Percentiles rank a stretch among this genome's conserved stretches.
These are phyloP conservation scores for Xerus rutilus DNA, from an alignment of 2,797 vertebrate genomes.

Conservation along the genomic window DNA sequence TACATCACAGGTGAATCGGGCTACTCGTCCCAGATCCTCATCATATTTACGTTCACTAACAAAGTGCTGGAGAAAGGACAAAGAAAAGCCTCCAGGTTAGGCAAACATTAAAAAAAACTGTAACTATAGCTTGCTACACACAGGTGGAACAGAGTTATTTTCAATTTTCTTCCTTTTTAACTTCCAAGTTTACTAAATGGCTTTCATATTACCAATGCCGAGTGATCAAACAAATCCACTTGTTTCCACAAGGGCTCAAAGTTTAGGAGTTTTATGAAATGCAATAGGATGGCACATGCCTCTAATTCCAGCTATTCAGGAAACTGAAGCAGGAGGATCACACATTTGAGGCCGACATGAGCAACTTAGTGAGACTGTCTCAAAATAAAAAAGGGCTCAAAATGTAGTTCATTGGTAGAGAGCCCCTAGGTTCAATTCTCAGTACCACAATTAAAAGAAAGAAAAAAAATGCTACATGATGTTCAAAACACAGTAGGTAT, in stretches of 20 bases:
- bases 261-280: slow-evolving; percentile 48
- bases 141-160: background rate
- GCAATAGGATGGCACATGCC: background rate
- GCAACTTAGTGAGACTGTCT: too few relatives aligned
- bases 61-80: slow-evolving; percentile 92
- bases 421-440: too few relatives aligned
- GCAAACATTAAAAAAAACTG: background rate
- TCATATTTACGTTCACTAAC: slow-evolving; percentile 98
- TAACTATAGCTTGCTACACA: background rate
- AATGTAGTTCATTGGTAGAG: too few relatives aligned
- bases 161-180: slow-evolving; percentile 40
- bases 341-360: too few relatives aligned
- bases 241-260: slow-evolving; percentile 51
- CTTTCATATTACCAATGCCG: background rate
- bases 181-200: slow-evolving; percentile 58
- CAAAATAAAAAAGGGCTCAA: too few relatives aligned
- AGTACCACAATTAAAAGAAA: too few relatives aligned
- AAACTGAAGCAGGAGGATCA: too few relatives aligned
- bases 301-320: too few relatives aligned
- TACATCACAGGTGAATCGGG: slow-evolving; percentile 94
- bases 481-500: background rate
- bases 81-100: slow-evolving; percentile 17
- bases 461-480: background rate
- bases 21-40: slow-evolving; percentile 95
- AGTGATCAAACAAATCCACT: slow-evolving; percentile 11